phyloP scores from a whole-genome alignment of 2,113 vertebrate species.

The Macaca nemestrina region DNA sequence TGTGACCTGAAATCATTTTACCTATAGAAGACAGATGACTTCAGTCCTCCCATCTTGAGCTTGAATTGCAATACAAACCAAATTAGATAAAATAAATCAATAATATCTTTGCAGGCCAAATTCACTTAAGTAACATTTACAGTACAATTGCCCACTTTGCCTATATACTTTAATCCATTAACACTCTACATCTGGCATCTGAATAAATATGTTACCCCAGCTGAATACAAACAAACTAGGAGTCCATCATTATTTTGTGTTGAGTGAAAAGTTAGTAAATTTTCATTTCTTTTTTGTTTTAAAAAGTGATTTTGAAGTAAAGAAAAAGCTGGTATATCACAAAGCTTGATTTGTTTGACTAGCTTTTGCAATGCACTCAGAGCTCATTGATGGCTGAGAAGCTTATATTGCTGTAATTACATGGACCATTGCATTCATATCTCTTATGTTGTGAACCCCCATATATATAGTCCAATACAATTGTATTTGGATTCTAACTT shows the following conservation, averaged over 20 bases:
- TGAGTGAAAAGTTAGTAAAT: slow-evolving; percentile 61
- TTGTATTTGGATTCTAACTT: neutral
- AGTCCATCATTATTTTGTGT: slow-evolving; percentile 44
- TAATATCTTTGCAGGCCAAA: slow-evolving; percentile 64
- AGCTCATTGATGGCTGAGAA: neutral
- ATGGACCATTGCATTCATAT: neutral
- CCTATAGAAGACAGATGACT: slow-evolving; percentile 56
- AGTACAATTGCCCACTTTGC: slow-evolving; percentile 55
- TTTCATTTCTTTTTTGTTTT: slow-evolving; percentile 46
- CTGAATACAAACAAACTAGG: slow-evolving; percentile 52
- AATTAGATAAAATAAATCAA: slow-evolving; percentile 74
- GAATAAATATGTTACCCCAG: slow-evolving; percentile 67
- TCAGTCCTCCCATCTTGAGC: neutral
- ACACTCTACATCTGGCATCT: slow-evolving; percentile 56
- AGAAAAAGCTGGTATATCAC: neutral
- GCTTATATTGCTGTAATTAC: neutral
- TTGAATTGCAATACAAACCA: slow-evolving; percentile 59
- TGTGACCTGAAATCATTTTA: slow-evolving; percentile 55
- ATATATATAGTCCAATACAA: neutral
- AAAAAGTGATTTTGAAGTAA: slow-evolving; percentile 49
- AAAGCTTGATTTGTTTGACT: neutral
- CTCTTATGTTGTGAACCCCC: neutral
- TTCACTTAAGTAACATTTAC: slow-evolving; percentile 73
- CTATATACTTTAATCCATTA: slow-evolving; percentile 53
- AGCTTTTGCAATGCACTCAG: neutral